These are phyloP conservation scores for Agrochola lota DNA, from an alignment of 2,888 invertebrate species.

Conservation along the genomic window DNA sequence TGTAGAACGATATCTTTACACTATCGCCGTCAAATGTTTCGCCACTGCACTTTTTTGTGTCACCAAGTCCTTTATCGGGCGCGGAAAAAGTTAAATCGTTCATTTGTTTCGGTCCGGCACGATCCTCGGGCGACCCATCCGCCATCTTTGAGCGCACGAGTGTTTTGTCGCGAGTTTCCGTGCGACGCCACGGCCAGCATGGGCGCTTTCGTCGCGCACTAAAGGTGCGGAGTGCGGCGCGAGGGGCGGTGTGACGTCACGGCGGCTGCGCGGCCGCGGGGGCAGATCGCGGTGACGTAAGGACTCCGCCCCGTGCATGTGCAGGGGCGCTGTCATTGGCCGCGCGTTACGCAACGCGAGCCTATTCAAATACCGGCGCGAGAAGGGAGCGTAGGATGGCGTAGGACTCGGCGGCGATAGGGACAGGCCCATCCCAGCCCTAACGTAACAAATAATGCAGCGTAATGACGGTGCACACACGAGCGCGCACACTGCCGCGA, in stretches of 20 bases:
- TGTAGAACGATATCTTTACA: slow-evolving; percentile 88
- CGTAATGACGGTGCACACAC: slow-evolving; percentile 80
- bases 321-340: slow-evolving; percentile 89
- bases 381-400: slow-evolving; percentile 87
- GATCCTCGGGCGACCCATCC: slow-evolving; percentile 93
- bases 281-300: slow-evolving; percentile 89
- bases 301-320: slow-evolving; percentile 90
- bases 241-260: slow-evolving; percentile 86
- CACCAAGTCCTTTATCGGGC: slow-evolving; percentile 87
- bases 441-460: slow-evolving; percentile 86
- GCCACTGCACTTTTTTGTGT: slow-evolving; percentile 90
- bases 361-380: slow-evolving; percentile 86
- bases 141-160: slow-evolving; percentile 95
- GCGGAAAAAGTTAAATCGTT: slow-evolving; percentile 90
- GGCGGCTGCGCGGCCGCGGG: slow-evolving; percentile 88
- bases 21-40: slow-evolving; percentile 82
- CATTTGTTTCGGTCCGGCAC: slow-evolving; percentile 90
- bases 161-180: slow-evolving; percentile 88
- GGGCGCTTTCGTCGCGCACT: slow-evolving; percentile 83
- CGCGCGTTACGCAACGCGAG: slow-evolving; percentile 88
- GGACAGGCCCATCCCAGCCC: slow-evolving; percentile 86
- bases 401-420: slow-evolving; percentile 83
- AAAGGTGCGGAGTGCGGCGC: slow-evolving; percentile 77
- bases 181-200: slow-evolving; percentile 78
- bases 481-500: slow-evolving; percentile 65